Conservation (phyloP, 2,113 vertebrate genomes). For the Larimichthys crocea region DNA sequence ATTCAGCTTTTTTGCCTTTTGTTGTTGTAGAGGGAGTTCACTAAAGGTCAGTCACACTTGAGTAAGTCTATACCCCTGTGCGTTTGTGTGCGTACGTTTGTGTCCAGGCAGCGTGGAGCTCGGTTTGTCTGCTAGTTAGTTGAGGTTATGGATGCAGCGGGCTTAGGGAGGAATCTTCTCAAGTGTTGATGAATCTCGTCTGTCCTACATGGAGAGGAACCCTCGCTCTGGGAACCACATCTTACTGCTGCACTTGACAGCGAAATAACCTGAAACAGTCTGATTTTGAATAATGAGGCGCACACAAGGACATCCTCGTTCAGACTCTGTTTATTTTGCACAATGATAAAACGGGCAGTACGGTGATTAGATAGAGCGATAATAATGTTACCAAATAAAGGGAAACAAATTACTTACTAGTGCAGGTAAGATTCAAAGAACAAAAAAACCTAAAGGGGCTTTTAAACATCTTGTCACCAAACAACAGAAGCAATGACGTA, state of each 20-base stretch:
- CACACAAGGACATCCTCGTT: conserved; percentile 23
- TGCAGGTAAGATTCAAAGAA: conserved; percentile 30
- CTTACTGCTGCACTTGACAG: conserved; percentile 15
- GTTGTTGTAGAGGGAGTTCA: conserved; percentile 18
- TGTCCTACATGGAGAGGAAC: conserved; percentile 32
- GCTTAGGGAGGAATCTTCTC: conserved; percentile 54
- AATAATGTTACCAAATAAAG: conserved; percentile 8
- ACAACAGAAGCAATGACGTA: conserved; percentile 26
- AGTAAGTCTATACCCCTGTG: conserved; percentile 14
- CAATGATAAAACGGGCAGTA: conserved; percentile 10
- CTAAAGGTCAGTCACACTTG: conserved; percentile 37
- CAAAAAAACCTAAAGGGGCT: background rate
- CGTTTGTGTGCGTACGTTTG: conserved; percentile 11
- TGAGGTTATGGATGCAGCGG: conserved; percentile 70
- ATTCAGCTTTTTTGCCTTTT: conserved; percentile 24
- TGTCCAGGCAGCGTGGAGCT: conserved; percentile 30
- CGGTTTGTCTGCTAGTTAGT: conserved; percentile 63
- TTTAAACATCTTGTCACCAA: conserved; percentile 15
- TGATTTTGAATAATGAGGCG: conserved; percentile 29
- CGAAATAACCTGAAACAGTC: background rate
- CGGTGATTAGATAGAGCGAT: conserved; percentile 7
- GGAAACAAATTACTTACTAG: conserved; percentile 9
- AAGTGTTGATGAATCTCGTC: conserved; percentile 65
- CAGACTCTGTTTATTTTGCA: conserved; percentile 20
- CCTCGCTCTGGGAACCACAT: conserved; percentile 27